Evolutionary conservation across 2,888 invertebrate species (phyloP), one percentile per base, ranked within the genome.

Genomic region (Eupithecia dodoneata): DNA sequence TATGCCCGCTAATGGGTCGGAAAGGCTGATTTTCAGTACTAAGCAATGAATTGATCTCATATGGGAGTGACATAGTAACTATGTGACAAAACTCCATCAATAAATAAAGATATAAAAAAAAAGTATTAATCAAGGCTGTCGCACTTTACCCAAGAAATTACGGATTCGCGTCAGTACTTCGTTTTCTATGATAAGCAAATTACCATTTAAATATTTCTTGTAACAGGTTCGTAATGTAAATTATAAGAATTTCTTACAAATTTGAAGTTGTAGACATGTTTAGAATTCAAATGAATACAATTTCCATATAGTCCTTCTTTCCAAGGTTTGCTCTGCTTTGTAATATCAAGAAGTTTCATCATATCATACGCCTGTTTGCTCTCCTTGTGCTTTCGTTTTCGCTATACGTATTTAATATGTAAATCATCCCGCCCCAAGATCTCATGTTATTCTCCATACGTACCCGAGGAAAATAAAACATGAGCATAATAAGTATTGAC

Each of bases 381-480:
- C 44, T 69, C 69, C 18, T 47, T 49, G 10, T 70, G 10, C n/a
- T 70, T n/a, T 18, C 47, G 18, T 70, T 70, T 70, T 47, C 3
- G 30, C 30, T 63, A 30, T 45, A 69, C 6, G n/a, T 69, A 69
- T 67, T 67, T 67, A 13, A 3, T 69, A 44, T 45, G 63, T 63
- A 12, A 45, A 41, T 18, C 42, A 42, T 15, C 44, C 42, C 42
- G n/a, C 44, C 67, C 67, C 67, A 42, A 67, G 55, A 59, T 74
- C 72, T 77, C 42, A 55, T 49, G 71, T 76, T 74, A 65, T 18
- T 65, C 30, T 13, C 18, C 59, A 69, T 6, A 63, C 52, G 72
- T 75, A 55, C 70, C 65, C 55, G 10, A 73, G 44, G 66, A 75
- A 72, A 75, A 73, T 30, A 59, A 73, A 73, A 66, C 13, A 75